Evolutionary conservation across 2,797 vertebrate species (phyloP).

Genomic region (Harpagifer antarcticus): DNA sequence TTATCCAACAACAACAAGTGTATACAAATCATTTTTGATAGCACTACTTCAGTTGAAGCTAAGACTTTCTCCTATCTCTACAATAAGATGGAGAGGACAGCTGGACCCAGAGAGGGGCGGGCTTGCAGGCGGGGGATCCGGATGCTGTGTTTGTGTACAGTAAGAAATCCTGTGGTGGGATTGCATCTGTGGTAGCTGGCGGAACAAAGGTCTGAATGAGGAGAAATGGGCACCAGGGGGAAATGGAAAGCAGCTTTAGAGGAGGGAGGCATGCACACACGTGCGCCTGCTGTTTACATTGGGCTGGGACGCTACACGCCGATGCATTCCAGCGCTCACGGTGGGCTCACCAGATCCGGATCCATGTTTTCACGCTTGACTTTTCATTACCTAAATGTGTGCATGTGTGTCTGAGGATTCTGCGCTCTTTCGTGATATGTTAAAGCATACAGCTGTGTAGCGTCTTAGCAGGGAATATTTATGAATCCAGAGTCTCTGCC

Average conservation of each 20-base stretch:
- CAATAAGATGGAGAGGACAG: slow-evolving; percentile 59
- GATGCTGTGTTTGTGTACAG: slow-evolving; percentile 76
- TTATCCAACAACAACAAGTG: too few relatives aligned
- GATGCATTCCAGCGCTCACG: slow-evolving; percentile 81
- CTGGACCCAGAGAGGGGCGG: slow-evolving; percentile 49
- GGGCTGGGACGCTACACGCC: slow-evolving; percentile 71
- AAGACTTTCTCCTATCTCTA: slow-evolving; percentile 29
- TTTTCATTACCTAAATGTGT: slow-evolving; percentile 72
- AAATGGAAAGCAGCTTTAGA: slow-evolving; percentile 81
- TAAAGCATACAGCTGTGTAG: slow-evolving; percentile 16
- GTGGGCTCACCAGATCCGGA: slow-evolving; percentile 80
- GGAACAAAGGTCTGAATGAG: slow-evolving; percentile 79
- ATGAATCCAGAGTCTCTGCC: slow-evolving; percentile 1
- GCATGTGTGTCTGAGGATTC: slow-evolving; percentile 42
- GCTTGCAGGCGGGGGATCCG: slow-evolving; percentile 58
- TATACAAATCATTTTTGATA: too few relatives aligned
- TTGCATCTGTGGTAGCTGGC: slow-evolving; percentile 74
- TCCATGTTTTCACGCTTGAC: slow-evolving; percentile 78
- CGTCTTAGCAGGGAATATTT: slow-evolving; percentile 32
- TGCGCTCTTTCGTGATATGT: slow-evolving; percentile 27
- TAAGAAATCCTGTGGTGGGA: slow-evolving; percentile 76
- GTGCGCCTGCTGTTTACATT: slow-evolving; percentile 81
- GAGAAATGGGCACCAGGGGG: slow-evolving; percentile 75
- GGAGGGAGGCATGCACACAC: slow-evolving; percentile 68
- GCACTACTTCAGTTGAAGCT: slow-evolving; percentile 32